A percentile compares a stretch with the other conserved stretches of the same genome.
Conservation (phyloP, 2,888 invertebrate species). For the Mythimna loreyi region DNA sequence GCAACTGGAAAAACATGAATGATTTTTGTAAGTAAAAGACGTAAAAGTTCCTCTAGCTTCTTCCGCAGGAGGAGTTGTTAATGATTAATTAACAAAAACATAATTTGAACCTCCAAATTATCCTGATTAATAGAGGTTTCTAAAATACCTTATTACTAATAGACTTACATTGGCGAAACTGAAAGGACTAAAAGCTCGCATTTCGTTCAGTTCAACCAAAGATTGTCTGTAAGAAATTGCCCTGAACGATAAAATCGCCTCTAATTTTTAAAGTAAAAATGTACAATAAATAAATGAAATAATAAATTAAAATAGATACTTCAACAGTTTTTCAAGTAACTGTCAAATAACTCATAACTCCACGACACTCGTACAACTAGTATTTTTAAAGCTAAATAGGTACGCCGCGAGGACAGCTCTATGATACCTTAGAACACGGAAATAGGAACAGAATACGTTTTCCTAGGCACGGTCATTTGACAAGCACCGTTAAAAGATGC, state of each 20-base stretch:
- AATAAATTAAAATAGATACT: neutral
- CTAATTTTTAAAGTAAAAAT: too few relatives aligned
- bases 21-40: too few relatives aligned
- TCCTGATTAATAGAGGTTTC: neutral
- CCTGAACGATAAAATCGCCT: too few relatives aligned
- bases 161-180: neutral
- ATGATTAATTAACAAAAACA: neutral
- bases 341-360: neutral
- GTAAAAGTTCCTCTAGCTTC: too few relatives aligned
- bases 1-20: too few relatives aligned
- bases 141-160: neutral
- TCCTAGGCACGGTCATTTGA: constrained; percentile 56
- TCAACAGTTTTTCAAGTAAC: neutral
- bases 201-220: too few relatives aligned
- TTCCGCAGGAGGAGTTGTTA: neutral
- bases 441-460: constrained; percentile 52
- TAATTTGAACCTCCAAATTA: neutral
- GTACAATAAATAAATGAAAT: too few relatives aligned
- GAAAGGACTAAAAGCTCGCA: too few relatives aligned
- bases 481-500: constrained; percentile 61
- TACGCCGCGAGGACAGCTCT: constrained; percentile 15
- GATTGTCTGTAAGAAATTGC: too few relatives aligned
- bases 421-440: constrained; percentile 58
- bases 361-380: neutral
- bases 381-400: constrained; percentile 15